Percentiles rank a stretch among this genome's conserved stretches.
These are phyloP conservation scores for Marmota monax DNA, from an alignment of 2,113 vertebrate species.

Conservation along the genomic window DNA sequence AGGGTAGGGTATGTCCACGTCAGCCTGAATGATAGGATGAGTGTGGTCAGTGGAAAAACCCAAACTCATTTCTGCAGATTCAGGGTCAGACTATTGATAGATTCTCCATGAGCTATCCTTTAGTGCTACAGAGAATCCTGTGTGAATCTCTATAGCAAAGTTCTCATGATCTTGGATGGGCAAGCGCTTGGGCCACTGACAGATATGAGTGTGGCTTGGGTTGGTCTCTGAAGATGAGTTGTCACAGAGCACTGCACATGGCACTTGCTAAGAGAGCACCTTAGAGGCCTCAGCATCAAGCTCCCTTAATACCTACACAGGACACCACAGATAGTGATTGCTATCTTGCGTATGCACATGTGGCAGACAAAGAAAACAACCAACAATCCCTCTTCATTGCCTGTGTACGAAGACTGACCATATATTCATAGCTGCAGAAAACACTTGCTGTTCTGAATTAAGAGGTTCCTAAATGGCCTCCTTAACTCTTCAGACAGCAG, in stretches of 20 bases:
- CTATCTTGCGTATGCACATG: constrained; percentile 31
- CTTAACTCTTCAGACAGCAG: neutral
- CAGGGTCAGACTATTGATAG: neutral
- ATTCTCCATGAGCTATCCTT: neutral
- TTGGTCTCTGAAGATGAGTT: neutral
- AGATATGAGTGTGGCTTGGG: neutral
- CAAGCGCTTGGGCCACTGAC: neutral
- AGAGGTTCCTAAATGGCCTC: neutral
- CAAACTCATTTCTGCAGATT: neutral
- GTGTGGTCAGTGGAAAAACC: neutral
- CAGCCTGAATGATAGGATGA: neutral
- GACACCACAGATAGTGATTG: neutral
- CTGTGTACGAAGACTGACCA: neutral
- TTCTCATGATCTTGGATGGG: neutral
- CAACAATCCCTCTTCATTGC: neutral
- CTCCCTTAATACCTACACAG: neutral
- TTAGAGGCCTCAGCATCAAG: neutral
- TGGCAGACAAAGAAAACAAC: constrained; percentile 29
- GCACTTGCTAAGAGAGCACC: neutral
- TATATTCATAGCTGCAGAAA: neutral
- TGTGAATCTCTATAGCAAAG: neutral
- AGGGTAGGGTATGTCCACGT: neutral
- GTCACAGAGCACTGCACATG: neutral
- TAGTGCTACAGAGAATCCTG: neutral
- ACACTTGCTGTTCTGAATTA: neutral